Percentiles rank a stretch among this genome's conserved stretches.
Conservation (phyloP, 1,140 invertebrate species). For the Panagrolaimus sp. region DNA sequence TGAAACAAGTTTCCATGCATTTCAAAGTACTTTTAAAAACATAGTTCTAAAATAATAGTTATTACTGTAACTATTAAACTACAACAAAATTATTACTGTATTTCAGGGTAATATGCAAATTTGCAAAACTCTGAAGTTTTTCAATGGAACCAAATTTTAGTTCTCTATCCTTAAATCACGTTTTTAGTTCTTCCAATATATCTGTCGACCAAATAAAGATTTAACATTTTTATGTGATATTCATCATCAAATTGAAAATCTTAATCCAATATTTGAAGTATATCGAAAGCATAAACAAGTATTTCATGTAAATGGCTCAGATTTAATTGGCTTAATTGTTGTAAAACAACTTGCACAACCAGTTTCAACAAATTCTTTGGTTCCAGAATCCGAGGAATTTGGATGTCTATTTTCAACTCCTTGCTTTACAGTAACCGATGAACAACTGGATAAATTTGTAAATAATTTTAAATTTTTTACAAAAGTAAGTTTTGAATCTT, state of each 20-base stretch:
- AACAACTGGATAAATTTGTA: neutral
- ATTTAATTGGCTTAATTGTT: neutral
- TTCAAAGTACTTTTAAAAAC: too few species aligned
- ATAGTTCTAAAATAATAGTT: too few species aligned
- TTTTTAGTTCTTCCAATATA: neutral
- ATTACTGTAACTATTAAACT: too few species aligned
- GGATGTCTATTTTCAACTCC: neutral
- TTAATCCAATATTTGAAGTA: neutral
- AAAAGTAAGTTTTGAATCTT: neutral
- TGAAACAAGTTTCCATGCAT: too few species aligned
- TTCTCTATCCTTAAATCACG: too few species aligned
- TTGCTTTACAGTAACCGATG: neutral
- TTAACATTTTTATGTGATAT: constrained; percentile 7
- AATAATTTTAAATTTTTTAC: constrained; percentile 14
- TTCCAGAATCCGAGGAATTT: constrained; percentile 4
- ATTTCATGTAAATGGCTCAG: constrained; percentile 1
- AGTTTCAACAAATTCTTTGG: neutral
- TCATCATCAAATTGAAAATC: neutral
- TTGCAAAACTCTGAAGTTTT: too few species aligned
- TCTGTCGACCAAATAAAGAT: neutral
- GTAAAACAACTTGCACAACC: neutral
- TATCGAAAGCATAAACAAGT: neutral
- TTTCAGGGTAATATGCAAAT: too few species aligned
- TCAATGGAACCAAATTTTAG: too few species aligned
- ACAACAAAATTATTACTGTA: too few species aligned